These are phyloP conservation scores for Proisotoma minuta DNA, from an alignment of 2,888 invertebrate genomes.

Conservation along the genomic window DNA sequence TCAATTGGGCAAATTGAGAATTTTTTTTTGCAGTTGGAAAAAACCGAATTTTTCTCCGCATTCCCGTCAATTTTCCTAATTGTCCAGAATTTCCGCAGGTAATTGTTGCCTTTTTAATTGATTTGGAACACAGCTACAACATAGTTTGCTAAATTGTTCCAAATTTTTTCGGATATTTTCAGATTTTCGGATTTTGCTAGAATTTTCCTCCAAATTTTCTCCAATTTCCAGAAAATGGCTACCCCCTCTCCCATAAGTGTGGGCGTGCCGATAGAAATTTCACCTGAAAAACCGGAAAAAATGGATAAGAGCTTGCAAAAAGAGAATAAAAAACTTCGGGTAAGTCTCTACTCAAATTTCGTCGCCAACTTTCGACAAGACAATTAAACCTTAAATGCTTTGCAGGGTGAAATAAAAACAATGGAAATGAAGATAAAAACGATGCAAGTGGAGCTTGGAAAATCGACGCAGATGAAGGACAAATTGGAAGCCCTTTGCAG, in stretches of 20 bases:
- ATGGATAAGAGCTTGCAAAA: constrained; percentile 43
- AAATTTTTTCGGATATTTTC: no score
- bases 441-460: constrained; percentile 39
- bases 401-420: constrained; percentile 41
- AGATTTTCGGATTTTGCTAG: no score
- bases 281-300: constrained; percentile 19
- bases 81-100: no score
- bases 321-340: constrained; percentile 42
- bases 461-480: constrained; percentile 43
- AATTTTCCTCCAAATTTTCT: no score
- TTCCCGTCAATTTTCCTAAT: no score
- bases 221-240: no score
- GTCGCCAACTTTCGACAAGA: neutral
- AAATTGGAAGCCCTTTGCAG: constrained; percentile 45
- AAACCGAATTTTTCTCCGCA: no score
- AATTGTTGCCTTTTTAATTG: no score
- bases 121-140: no score
- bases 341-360: constrained; percentile 20
- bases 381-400: constrained; percentile 3
- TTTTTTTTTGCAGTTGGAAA: no score
- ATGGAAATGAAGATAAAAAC: constrained; percentile 41
- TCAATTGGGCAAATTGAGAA: no score
- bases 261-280: neutral
- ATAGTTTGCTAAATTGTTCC: no score
- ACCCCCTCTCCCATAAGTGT: constrained; percentile 21